These are phyloP conservation scores for Cranoglanis bouderius DNA, from an alignment of 2,113 vertebrate species.

Conservation along the genomic window DNA sequence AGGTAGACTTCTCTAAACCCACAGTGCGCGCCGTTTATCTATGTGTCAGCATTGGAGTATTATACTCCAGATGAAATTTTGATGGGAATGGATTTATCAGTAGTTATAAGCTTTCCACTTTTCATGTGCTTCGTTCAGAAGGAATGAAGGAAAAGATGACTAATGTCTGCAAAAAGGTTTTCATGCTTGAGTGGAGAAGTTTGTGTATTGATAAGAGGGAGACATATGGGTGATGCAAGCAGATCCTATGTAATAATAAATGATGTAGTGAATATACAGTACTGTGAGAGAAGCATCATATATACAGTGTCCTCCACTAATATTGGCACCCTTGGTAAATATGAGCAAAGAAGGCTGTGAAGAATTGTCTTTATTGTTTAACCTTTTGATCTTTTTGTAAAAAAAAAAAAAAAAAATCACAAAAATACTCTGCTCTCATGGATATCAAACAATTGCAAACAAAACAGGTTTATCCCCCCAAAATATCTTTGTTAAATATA, in stretches of 20 bases:
- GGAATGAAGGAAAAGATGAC: neutral
- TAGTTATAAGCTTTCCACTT: neutral
- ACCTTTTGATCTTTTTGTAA: too few relatives aligned
- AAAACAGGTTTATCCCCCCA: too few relatives aligned
- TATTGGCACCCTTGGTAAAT: too few relatives aligned
- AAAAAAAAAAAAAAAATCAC: too few relatives aligned
- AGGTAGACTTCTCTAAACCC: constrained; percentile 73
- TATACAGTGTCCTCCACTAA: too few relatives aligned
- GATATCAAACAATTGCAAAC: too few relatives aligned
- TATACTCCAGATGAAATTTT: neutral
- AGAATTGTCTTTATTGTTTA: too few relatives aligned
- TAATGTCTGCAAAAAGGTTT: neutral
- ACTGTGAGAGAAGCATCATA: too few relatives aligned
- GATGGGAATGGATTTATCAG: neutral
- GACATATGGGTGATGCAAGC: neutral
- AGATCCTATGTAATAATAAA: neutral
- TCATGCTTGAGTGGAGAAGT: neutral
- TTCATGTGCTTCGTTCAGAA: neutral
- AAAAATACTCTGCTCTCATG: too few relatives aligned
- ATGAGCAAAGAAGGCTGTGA: too few relatives aligned
- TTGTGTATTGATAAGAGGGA: neutral
- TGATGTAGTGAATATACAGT: too few relatives aligned
- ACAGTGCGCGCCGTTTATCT: neutral
- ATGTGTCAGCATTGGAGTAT: neutral
- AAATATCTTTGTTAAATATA: too few relatives aligned